Evolutionary conservation across 2,797 vertebrate species (phyloP), one percentile per base, ranked within the genome.

Genomic region (Enteromius trimaculatus): DNA sequence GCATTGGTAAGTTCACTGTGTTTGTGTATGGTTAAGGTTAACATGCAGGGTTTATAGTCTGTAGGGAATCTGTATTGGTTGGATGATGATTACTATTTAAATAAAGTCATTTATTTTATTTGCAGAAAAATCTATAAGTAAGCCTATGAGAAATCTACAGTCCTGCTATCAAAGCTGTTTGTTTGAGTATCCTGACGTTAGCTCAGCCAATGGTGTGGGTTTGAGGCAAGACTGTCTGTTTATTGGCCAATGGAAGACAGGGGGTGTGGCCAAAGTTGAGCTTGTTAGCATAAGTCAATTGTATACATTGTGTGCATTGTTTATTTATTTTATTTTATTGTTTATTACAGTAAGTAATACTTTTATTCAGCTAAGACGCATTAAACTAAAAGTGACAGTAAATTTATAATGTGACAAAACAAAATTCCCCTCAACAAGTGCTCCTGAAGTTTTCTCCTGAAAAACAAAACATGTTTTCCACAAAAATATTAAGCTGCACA

Each of bases 1-100:
- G 74, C 29, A 47, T 47, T 47, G 75, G 75, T 64, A 37, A 77
- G 75, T 77, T 77, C 75, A 44, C 55, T 77, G 75, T 21, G 29
- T 16, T 44, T 11, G 10, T 44, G 42, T 44, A 44, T 3, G 42
- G 42, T 44, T 44, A 44, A 44, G 42, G 42, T 44, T 44, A 44
- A 44, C 42, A 3, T 13, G 42, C 14, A 77, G 44, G 74, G 39
- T 62, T 77, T 77, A 44, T 77, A 42, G 21, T 44, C 17, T 21
- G n/a, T 77, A 11, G 9, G 37, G 44, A 62, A 19, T 60, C 8
- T 77, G 34, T 42, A 19, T 76, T 60, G 55, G 37, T 55, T 60
- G 21, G 3, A 23, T 62, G 34, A 31, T 13, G 16, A 39, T 42
- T 5, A 26, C 26, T n/a, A 23, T 55, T 55, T 37, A 55, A n/a